A percentile compares a stretch with the other conserved stretches of the same genome.
These are phyloP conservation scores for Cyprinodon variegatus DNA, from an alignment of 2,113 vertebrate genomes.

Conservation along the genomic window DNA sequence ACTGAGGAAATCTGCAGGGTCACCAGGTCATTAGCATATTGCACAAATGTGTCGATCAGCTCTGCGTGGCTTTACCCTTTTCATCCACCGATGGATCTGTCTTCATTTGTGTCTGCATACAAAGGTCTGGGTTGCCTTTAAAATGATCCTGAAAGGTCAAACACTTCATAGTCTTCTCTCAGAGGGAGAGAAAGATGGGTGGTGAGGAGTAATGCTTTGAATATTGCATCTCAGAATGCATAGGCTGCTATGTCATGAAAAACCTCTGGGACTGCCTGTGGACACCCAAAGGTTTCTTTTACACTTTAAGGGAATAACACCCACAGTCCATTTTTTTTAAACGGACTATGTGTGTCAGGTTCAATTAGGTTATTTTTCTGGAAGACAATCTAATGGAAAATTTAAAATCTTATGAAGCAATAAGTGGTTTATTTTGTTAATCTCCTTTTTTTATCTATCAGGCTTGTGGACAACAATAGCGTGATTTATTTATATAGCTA, in stretches of 20 bases:
- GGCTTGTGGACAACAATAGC: neutral
- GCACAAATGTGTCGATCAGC: slow-evolving; percentile 71
- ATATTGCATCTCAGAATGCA: slow-evolving; percentile 75
- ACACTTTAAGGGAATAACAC: slow-evolving; percentile 45
- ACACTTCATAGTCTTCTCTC: slow-evolving; percentile 70
- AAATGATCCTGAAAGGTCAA: slow-evolving; percentile 79
- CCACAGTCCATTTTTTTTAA: slow-evolving; percentile 34
- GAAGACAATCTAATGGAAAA: slow-evolving; percentile 11
- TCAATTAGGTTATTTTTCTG: slow-evolving; percentile 28
- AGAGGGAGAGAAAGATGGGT: slow-evolving; percentile 57
- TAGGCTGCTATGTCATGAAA: slow-evolving; percentile 37
- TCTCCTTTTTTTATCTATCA: neutral
- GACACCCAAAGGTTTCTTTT: slow-evolving; percentile 54
- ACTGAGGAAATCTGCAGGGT: slow-evolving; percentile 60
- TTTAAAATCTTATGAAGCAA: neutral
- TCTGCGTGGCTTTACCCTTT: slow-evolving; percentile 78
- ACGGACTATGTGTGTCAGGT: slow-evolving; percentile 16
- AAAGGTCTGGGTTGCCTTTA: slow-evolving; percentile 80
- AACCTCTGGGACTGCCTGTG: slow-evolving; percentile 37
- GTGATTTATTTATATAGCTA: neutral
- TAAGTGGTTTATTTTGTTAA: neutral
- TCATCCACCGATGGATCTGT: slow-evolving; percentile 77
- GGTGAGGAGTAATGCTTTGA: slow-evolving; percentile 62
- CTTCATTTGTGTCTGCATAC: slow-evolving; percentile 79
- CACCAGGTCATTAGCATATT: slow-evolving; percentile 70